Base-by-base conservation (phyloP, 2,888 invertebrate genomes). In the Philhelius pedissequus region DNA sequence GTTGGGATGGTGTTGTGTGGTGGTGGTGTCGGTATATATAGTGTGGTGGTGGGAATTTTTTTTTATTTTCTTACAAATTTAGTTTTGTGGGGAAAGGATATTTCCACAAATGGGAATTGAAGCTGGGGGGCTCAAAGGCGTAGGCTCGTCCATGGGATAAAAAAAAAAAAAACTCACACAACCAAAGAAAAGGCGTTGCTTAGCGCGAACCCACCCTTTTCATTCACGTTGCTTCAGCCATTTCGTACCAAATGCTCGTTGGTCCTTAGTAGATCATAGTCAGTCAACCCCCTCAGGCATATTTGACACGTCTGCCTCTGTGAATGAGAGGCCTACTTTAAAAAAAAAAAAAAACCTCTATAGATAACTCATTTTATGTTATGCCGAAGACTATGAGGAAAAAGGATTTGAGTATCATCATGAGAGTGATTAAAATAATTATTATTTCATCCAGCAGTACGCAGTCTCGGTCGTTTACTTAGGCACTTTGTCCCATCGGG, bases 381-480 rank as follows among this genome's bases (percentile, higher is more conserved):
- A 35, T 20, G 70, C 15, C 35, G 48, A 45, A 11, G 40, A 50
- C 35, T 64, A 11, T 20, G 18, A 60, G 4, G 54, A 52, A 77
- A 75, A 60, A 75, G 66, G 50, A 79, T 68, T 75, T 18, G 54
- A 25, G 66, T 43, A 66, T 43, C 60, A 38, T 64, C 54, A 43
- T 30, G 70, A 64, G 64, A 58, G 58, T 48, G 64, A 69, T 70
- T 30, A 66, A 64, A 22, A 38, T 76, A 27, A 50, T 62, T 15
- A 52, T 48, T 58, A 25, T 30, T 43, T 13, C n/a, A 62, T 62
- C 30, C 50, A 35, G 9, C 45, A 58, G 25, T 79, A 84, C 83
- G 83, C 83, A 84, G 83, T 79, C 79, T 79, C 83, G 79, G 75
- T 84, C 66, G 79, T 70, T 84, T 79, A 84, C 83, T 83, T 79